Percentiles rank a stretch among this genome's conserved stretches.
phyloP scores from a whole-genome alignment of 35 echinoderm and acorn worm genomes.

The Lytechinus pictus region DNA sequence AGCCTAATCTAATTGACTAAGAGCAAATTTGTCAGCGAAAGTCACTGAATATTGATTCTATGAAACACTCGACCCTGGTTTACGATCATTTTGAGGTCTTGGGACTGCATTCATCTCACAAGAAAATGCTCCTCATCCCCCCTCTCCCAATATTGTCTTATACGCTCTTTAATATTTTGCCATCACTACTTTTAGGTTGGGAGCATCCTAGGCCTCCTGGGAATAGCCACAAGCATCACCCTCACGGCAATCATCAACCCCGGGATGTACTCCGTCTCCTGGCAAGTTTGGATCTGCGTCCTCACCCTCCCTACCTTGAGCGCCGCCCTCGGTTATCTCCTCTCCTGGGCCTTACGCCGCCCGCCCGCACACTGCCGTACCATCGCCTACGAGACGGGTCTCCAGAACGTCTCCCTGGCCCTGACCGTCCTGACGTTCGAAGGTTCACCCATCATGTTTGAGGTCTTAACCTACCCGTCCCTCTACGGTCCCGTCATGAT shows the following conservation, averaged over 20 bases:
- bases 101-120: too few relatives aligned
- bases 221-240: slow-evolving; percentile 51
- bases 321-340: slow-evolving; percentile 49
- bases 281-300: slow-evolving; percentile 69
- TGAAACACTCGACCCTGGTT: too few relatives aligned
- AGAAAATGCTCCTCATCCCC: too few relatives aligned
- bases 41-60: too few relatives aligned
- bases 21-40: too few relatives aligned
- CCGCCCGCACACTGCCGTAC: slow-evolving; percentile 60
- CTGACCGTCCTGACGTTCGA: slow-evolving; percentile 70
- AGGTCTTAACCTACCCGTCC: slow-evolving; percentile 57
- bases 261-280: slow-evolving; percentile 51
- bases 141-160: too few relatives aligned
- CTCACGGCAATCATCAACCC: slow-evolving; percentile 67
- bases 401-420: slow-evolving; percentile 71
- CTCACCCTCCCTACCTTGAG: slow-evolving; percentile 42
- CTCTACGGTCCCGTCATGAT: slow-evolving; percentile 59
- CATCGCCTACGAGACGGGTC: slow-evolving; percentile 78
- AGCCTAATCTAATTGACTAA: too few relatives aligned
- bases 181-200: slow-evolving; percentile 45
- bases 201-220: slow-evolving; percentile 53
- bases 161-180: too few relatives aligned
- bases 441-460: neutral
- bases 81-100: too few relatives aligned
- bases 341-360: slow-evolving; percentile 66